A percentile compares a stretch with the other conserved stretches of the same genome.
Evolutionary conservation across 2,888 invertebrate genomes (phyloP).

Genomic region (Anoplius nigerrimus): DNA sequence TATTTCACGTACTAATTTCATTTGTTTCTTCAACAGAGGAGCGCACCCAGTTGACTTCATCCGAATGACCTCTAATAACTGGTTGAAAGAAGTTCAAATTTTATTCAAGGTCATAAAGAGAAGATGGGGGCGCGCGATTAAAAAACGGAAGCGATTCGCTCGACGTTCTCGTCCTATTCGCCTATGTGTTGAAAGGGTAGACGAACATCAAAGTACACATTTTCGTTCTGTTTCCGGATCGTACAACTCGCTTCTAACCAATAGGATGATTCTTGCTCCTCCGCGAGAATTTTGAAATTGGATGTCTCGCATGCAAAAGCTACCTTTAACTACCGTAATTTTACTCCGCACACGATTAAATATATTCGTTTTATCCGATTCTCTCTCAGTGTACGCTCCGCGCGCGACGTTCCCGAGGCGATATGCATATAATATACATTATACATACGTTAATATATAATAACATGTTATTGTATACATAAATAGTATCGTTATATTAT

Average conservation of each 20-base stretch:
- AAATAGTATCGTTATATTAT: no score
- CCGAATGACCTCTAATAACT: no score
- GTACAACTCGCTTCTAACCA: no score
- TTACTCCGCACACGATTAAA: slow-evolving; percentile 53
- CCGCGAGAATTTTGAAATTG: slow-evolving; percentile 33
- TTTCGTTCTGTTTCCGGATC: no score
- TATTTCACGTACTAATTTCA: slow-evolving; percentile 69
- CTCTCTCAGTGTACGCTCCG: slow-evolving; percentile 38
- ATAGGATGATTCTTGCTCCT: slow-evolving; percentile 20
- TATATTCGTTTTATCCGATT: slow-evolving; percentile 28
- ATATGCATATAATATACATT: neutral
- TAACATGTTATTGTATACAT: neutral
- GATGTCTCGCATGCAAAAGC: slow-evolving; percentile 63
- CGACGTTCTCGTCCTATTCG: no score
- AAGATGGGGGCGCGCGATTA: no score
- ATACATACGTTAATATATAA: slow-evolving; percentile 3
- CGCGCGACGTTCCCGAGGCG: slow-evolving; percentile 12
- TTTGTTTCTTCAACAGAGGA: slow-evolving; percentile 58
- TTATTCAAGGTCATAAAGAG: no score
- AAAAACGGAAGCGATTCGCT: no score
- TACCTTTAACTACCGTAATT: slow-evolving; percentile 60
- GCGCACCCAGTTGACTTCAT: slow-evolving; percentile 18
- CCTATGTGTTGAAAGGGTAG: no score
- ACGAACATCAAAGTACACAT: no score
- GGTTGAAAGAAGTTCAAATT: no score